Evolutionary conservation across 2,888 invertebrate genomes (phyloP), one percentile per base, ranked within the genome.

Genomic region (Tetanocera ferruginea): DNA sequence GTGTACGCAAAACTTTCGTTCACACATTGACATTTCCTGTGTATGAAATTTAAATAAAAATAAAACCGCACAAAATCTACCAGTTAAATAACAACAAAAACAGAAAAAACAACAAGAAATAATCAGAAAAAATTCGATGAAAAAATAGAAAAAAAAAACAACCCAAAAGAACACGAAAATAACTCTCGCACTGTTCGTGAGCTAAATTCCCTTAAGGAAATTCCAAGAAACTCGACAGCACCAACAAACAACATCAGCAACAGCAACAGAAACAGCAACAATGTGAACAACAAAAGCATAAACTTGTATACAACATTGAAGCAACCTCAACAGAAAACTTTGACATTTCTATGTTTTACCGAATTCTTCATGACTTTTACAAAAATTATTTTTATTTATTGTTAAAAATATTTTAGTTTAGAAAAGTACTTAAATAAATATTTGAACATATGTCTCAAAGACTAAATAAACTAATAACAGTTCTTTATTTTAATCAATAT

Each of bases 271-370:
- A 51, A 62, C 57, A 66, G 60, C 19, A 51, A 55, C 25, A 49
- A 28, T 8, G 51, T 74, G 31, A 77, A 78, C 31, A 69, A 76
- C 23, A 23, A 72, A 14, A 77, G 34, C 55, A 70, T 17, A 23
- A 51, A 57, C 23, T 52, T 43, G 60, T 72, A 37, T 28, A 60
- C 83, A 84, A 85, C 85, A 85, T 85, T 85, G 83, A 83, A 85
- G 83, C 85, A 85, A 85, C 84, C 83, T 84, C 82, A 62, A 51
- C 34, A 60, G 23, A 73, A 83, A 83, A 84, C 85, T 84, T 85
- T 85, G 84, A 85, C 86, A 85, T 85, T 85, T 85, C 83, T 83
- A 79, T 81, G 25, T 76, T 34, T 34, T 37, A 49, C 11, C 67
- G 57, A 69, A 67, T 23, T 37, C 52, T 67, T 67, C 8, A 28